These are phyloP conservation scores for Pangasius sanitwongsei DNA, from an alignment of 2,797 vertebrate genomes.

Conservation along the genomic window DNA sequence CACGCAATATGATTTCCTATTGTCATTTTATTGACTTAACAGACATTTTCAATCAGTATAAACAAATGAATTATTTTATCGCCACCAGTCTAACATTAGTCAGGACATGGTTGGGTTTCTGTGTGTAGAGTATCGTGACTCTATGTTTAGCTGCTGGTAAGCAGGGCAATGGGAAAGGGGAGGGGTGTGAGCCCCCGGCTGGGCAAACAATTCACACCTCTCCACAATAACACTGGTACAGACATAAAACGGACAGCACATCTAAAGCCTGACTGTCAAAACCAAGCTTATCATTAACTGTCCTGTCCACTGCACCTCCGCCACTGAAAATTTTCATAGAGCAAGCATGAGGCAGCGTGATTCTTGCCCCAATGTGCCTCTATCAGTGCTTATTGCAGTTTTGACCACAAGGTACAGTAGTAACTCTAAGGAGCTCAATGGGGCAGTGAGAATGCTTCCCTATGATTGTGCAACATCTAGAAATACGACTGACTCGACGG, in stretches of 20 bases:
- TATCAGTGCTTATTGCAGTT: background rate
- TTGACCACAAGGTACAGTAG: background rate
- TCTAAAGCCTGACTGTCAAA: background rate
- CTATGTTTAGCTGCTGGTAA: no score
- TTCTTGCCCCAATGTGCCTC: background rate
- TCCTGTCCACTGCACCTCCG: background rate
- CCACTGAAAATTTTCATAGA: background rate
- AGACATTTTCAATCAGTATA: no score
- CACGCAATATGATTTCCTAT: conserved; percentile 6
- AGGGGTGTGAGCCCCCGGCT: no score
- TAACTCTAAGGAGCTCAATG: background rate
- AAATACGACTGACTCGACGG: background rate
- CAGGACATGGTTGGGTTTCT: no score
- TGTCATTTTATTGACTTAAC: background rate
- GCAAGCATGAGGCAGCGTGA: background rate
- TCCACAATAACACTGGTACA: no score
- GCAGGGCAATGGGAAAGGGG: no score
- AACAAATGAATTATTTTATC: no score
- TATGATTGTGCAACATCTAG: background rate
- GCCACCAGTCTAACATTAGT: no score
- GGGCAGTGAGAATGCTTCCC: background rate
- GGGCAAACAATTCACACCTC: no score
- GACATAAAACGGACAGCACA: no score
- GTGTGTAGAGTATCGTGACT: no score
- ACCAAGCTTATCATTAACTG: background rate